Evolutionary conservation across 35 echinoderm and acorn worm genomes (phyloP), one percentile per base, ranked within the genome.

Genomic region (Strongylocentrotus purpuratus): DNA sequence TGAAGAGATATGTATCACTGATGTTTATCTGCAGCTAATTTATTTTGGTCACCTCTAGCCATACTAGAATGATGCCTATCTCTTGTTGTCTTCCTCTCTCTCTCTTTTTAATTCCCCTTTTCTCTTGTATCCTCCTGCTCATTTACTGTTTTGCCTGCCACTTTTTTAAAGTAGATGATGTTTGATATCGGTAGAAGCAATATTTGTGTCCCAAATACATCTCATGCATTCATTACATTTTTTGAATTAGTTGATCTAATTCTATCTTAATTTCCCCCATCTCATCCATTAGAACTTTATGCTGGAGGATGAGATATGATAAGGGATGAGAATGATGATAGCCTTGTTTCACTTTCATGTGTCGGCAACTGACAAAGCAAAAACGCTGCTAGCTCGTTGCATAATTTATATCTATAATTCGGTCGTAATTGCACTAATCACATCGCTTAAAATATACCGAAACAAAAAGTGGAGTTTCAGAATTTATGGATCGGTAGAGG

Each of bases 181-280:
- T 59, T 59, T 59, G 52, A 7, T 2, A 9, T 17, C 52, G 0
- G 35, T 55, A 28, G 28, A n/a, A 78, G 65, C 65, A 78, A 78
- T 78, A 78, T 78, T 78, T 78, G 65, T 78, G 65, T 78, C 65
- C 65, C 28, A 78, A 78, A 78, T 78, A 78, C 65, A 78, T 78
- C 65, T 78, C 65, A 78, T 78, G 20, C 65, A 78, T 78, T 78
- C 65, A 78, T 78, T 78, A 78, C n/a, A 18, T 78, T n/a, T 78
- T 78, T 28, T 78, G 65, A 22, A 78, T 78, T 78, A n/a, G 65
- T 78, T 78, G 65, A 78, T 78, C 65, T 78, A 78, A 25, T 78
- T 78, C 25, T 78, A 28, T 9, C 0, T 22, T 22, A 78, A 78
- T 78, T 78, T 78, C 22, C 65, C 65, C 25, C 65, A 78, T 78